Evolutionary conservation across 2,113 vertebrate species (phyloP).

Genomic region (Pluvianellus socialis): DNA sequence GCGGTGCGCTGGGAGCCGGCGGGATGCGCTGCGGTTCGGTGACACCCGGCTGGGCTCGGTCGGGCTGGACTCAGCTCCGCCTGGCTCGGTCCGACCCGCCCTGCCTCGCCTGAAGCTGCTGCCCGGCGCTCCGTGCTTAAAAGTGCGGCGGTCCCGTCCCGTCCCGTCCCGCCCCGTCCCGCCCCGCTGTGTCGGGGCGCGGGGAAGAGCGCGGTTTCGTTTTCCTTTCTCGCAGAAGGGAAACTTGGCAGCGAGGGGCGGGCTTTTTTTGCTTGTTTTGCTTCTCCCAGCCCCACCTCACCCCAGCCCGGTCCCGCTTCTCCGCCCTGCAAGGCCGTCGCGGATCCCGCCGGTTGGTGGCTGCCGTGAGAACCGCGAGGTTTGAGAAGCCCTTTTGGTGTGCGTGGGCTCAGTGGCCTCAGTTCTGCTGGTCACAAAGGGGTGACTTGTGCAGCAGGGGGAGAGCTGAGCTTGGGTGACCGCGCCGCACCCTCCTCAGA

Average conservation of each 20-base stretch:
- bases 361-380: too few relatives aligned
- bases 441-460: neutral
- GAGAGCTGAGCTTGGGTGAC: neutral
- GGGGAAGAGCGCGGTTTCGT: slow-evolving; percentile 7
- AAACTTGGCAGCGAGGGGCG: neutral
- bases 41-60: too few relatives aligned
- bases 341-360: fast-evolving
- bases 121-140: neutral
- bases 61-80: neutral
- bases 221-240: neutral
- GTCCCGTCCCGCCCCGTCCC: neutral
- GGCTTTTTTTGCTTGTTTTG: neutral
- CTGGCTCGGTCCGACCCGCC: fast-evolving
- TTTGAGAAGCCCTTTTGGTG: neutral
- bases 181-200: too few relatives aligned
- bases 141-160: fast-evolving
- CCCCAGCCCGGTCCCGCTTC: neutral
- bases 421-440: neutral
- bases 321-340: neutral
- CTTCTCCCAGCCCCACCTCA: neutral
- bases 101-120: neutral
- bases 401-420: neutral
- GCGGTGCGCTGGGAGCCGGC: neutral
- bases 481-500: neutral
- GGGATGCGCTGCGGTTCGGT: too few relatives aligned